Conservation (phyloP, 2,113 vertebrate genomes). For the Chaetura pelagica region DNA sequence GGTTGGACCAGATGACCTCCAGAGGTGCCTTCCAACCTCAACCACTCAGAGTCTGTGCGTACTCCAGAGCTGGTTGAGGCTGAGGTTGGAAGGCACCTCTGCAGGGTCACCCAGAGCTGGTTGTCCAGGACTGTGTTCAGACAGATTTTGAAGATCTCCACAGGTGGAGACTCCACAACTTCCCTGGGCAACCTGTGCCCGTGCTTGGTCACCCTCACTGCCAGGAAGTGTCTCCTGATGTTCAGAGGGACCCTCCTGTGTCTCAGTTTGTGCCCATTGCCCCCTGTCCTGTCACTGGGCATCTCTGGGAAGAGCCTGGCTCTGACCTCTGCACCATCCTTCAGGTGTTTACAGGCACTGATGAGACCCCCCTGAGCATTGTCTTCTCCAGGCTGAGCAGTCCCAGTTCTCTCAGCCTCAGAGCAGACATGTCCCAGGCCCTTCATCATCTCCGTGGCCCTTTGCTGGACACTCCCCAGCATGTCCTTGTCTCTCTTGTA, state of each 20-base stretch:
- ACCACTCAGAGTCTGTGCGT: too few relatives aligned
- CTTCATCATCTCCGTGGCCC: background rate
- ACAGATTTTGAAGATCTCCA: accelerated
- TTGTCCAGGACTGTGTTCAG: background rate
- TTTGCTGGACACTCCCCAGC: background rate
- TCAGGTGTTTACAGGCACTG: too few relatives aligned
- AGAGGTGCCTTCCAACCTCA: background rate
- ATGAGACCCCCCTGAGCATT: too few relatives aligned
- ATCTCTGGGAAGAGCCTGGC: background rate
- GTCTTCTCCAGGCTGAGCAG: background rate
- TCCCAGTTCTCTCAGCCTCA: background rate
- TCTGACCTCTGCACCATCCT: too few relatives aligned
- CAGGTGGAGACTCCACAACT: background rate
- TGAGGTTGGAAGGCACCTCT: background rate
- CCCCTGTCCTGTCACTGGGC: background rate
- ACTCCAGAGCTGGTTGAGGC: too few relatives aligned
- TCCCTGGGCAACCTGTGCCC: background rate
- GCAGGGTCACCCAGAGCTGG: background rate
- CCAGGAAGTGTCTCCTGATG: background rate
- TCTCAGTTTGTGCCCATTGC: background rate
- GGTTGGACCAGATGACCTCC: background rate
- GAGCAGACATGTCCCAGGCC: background rate
- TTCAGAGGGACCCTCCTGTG: background rate
- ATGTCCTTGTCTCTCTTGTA: background rate
- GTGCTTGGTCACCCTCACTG: background rate